Evolutionary conservation across 2,888 invertebrate species (phyloP).

Genomic region (Teleogryllus oceanicus): DNA sequence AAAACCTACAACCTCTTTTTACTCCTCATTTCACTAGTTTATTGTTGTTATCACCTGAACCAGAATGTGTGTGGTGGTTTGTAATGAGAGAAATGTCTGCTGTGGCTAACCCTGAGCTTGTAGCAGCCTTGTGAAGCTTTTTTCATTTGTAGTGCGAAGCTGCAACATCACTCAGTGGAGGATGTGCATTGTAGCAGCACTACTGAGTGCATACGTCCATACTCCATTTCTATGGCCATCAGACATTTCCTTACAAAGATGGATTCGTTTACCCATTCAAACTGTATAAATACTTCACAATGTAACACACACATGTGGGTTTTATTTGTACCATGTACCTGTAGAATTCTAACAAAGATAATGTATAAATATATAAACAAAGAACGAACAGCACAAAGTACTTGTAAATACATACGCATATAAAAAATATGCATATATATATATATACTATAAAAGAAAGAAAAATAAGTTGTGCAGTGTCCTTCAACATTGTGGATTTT

Average conservation of each 20-base stretch:
- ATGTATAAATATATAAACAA: neutral
- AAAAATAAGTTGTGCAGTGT: neutral
- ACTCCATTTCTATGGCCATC: slow-evolving; percentile 5
- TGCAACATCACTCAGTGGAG: neutral
- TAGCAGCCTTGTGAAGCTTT: neutral
- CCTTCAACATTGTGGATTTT: slow-evolving; percentile 18
- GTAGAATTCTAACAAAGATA: slow-evolving; percentile 11
- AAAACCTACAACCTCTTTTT: too few relatives aligned
- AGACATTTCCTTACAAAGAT: neutral
- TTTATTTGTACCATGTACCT: slow-evolving; percentile 1
- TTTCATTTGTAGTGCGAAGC: neutral
- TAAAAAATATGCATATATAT: neutral
- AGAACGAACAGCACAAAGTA: neutral
- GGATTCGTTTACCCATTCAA: slow-evolving; percentile 4
- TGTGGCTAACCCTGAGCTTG: neutral
- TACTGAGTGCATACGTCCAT: slow-evolving; percentile 3
- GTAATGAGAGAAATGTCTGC: neutral
- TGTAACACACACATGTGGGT: slow-evolving; percentile 9
- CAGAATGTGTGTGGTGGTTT: slow-evolving; percentile 1
- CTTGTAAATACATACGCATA: slow-evolving; percentile 5
- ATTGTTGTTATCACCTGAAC: neutral
- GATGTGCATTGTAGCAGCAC: neutral
- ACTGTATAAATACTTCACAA: neutral
- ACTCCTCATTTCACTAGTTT: too few relatives aligned
- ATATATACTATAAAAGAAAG: neutral